These are phyloP conservation scores for Diacarnus erythraeanus DNA, from an alignment of 37 sponge, comb jelly and placozoan genomes.

Conservation along the genomic window DNA sequence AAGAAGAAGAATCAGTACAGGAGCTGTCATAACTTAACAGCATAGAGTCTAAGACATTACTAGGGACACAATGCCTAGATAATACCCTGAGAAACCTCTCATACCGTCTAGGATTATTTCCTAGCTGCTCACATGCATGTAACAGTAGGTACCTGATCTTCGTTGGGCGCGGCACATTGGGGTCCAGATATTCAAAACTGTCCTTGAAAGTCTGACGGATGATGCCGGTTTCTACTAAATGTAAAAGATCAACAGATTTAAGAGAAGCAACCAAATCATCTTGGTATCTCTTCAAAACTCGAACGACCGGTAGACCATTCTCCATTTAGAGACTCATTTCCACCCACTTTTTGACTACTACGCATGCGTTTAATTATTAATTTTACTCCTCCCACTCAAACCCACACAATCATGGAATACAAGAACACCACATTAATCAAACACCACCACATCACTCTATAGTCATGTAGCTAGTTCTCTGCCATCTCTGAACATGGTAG, in stretches of 20 bases:
- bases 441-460: constrained; percentile 17
- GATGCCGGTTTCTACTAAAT: background rate
- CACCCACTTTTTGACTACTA: no score
- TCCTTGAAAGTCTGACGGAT: background rate
- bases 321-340: no score
- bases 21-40: background rate
- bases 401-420: no score
- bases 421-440: no score
- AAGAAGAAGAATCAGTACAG: background rate
- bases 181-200: background rate
- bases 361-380: no score
- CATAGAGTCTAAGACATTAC: background rate
- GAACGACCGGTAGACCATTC: no score
- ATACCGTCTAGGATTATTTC: background rate
- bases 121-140: background rate
- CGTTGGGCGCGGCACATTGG: background rate
- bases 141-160: background rate
- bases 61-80: background rate
- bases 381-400: no score
- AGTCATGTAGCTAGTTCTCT: constrained; percentile 55
- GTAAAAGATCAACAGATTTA: background rate
- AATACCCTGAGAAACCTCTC: background rate
- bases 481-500: constrained; percentile 35
- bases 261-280: background rate
- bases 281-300: background rate